phyloP scores from a whole-genome alignment of 2,113 vertebrate genomes.

The Thymallus thymallus region DNA sequence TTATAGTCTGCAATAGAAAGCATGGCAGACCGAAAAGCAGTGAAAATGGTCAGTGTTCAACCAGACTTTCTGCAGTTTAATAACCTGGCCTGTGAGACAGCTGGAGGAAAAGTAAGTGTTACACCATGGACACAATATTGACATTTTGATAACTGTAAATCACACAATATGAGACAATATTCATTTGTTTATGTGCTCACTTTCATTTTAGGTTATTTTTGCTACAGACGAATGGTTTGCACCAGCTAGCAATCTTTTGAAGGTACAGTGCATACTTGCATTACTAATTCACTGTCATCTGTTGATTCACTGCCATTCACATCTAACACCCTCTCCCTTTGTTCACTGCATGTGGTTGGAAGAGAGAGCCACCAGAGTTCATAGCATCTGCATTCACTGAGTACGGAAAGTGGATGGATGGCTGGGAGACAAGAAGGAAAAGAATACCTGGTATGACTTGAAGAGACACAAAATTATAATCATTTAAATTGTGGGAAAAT shows the following conservation, averaged over 20 bases:
- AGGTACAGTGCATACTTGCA: constrained; percentile 49
- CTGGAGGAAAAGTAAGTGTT: constrained; percentile 68
- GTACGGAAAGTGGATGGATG: constrained; percentile 81
- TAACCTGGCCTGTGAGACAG: constrained; percentile 66
- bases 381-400: constrained; percentile 68
- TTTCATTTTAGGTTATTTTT: constrained; percentile 65
- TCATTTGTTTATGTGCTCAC: not conserved
- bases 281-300: not conserved
- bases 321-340: not conserved
- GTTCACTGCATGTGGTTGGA: constrained; percentile 1
- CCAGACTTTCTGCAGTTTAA: constrained; percentile 72
- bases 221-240: constrained; percentile 79
- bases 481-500: not conserved
- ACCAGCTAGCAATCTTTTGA: constrained; percentile 73
- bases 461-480: not conserved
- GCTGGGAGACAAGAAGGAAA: constrained; percentile 83
- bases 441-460: constrained; percentile 69
- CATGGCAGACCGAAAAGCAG: constrained; percentile 45
- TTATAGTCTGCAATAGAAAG: not conserved
- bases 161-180: not conserved
- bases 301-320: not conserved
- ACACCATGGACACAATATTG: not conserved
- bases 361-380: constrained; percentile 69
- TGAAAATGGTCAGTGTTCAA: constrained; percentile 12
- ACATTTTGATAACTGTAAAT: not conserved